Base-by-base conservation (phyloP, 2,888 invertebrate species). In the Napeogenes sylphis region DNA sequence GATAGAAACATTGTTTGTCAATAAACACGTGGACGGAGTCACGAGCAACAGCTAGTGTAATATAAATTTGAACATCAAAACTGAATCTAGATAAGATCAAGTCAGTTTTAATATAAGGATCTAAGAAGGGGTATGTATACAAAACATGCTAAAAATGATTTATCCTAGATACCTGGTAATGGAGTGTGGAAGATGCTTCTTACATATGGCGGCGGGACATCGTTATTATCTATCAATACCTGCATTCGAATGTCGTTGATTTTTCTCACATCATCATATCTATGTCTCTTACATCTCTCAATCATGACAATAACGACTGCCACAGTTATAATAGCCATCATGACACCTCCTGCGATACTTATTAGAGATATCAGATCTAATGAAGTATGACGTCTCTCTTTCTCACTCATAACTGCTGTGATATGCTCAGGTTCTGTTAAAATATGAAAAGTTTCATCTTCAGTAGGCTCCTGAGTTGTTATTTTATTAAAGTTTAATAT, bases 101-200 rank as follows among this genome's bases (percentile, higher is more conserved):
- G 2, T 35, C 3, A 35, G 6, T 35, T 35, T 35, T 21, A 21
- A 21, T 21, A 35, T 6, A 5, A 35, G 4, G 35, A 5, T 35
- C 6, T 4, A 35, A 5, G 35, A 35, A 35, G 35, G 4, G 35
- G 35, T 35, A 35, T 35, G 35, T 35, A 35, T 35, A 35, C 6
- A 35, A 35, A 35, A 35, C 6, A 35, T 35, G 35, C 4, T 5
- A 35, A 35, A 35, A 35, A 35, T 35, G 2, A 35, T 35, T 35
- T 35, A 35, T 35, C 6, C 4, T 35, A 35, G 2, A 35, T 80
- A 92, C 92, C 92, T 78, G 92, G 92, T 65, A 92, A 76, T 4
- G 92, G 92, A 33, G 91, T 89, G 70, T 92, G 92, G 64, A 92
- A 92, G 58, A 92, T 92, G 71, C 91, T 92, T 64, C 91, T 85